Evolutionary conservation across 1,140 invertebrate species (phyloP).

Genomic region (Doryteuthis pealeii): DNA sequence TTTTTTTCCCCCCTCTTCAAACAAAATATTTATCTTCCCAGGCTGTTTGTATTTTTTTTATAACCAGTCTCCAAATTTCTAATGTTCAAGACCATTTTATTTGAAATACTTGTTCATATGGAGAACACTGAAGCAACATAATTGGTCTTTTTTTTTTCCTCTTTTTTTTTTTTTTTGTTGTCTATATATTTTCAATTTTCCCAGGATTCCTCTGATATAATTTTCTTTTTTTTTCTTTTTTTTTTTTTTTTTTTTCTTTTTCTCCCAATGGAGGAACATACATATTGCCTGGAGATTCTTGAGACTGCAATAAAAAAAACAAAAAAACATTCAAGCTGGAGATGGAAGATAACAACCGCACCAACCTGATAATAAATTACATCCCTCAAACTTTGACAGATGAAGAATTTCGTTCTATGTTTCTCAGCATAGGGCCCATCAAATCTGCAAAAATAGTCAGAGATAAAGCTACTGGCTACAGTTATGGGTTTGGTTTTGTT

Average conservation of each 20-base stretch:
- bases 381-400: constrained; percentile 89
- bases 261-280: constrained; percentile 12
- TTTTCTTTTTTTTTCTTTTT: constrained; percentile 11
- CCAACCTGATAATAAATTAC: constrained; percentile 93
- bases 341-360: constrained; percentile 31
- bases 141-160: neutral
- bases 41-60: too few species aligned
- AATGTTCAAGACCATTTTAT: too few species aligned
- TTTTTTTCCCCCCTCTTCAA: too few species aligned
- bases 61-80: too few species aligned
- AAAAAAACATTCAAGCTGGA: constrained; percentile 18
- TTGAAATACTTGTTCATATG: neutral
- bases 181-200: neutral
- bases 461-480: constrained; percentile 75
- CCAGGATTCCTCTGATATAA: constrained; percentile 11
- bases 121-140: constrained; percentile 5
- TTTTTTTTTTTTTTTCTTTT: constrained; percentile 13
- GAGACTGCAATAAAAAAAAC: neutral
- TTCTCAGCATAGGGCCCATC: constrained; percentile 71
- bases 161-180: neutral
- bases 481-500: constrained; percentile 92
- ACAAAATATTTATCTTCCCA: too few species aligned
- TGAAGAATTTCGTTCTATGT: constrained; percentile 83
- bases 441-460: constrained; percentile 89
- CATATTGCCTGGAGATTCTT: neutral